Evolutionary conservation across 2,888 invertebrate genomes (phyloP).

Genomic region (Scaptomyza caliginosa): DNA sequence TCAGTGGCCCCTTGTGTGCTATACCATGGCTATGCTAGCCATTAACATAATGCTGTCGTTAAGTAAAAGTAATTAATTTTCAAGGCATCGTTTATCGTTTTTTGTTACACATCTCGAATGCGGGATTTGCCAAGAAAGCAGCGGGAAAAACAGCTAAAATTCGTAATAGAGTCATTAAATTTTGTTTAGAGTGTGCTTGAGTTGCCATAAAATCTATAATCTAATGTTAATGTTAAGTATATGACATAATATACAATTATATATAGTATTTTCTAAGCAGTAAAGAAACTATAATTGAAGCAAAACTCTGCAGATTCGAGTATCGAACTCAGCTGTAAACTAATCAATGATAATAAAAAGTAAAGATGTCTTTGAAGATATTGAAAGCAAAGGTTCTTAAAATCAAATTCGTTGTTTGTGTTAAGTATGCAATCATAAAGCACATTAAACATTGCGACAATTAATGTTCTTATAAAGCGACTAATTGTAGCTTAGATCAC

Average conservation of each 20-base stretch:
- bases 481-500: background rate
- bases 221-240: background rate
- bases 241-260: background rate
- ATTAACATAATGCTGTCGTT: slow-evolving; percentile 55
- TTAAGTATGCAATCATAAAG: background rate
- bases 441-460: background rate
- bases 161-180: slow-evolving; percentile 1
- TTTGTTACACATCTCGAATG: background rate
- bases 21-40: background rate
- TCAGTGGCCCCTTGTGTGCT: slow-evolving; percentile 22
- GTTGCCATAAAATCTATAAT: background rate
- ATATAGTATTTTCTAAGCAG: too few relatives aligned
- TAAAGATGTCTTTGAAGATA: too few relatives aligned
- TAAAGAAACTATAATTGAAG: background rate
- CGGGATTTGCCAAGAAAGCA: slow-evolving; percentile 2
- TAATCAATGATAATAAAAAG: too few relatives aligned
- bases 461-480: background rate
- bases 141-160: slow-evolving; percentile 1
- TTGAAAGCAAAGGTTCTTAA: too few relatives aligned
- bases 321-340: too few relatives aligned
- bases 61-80: slow-evolving; percentile 58
- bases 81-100: slow-evolving; percentile 23
- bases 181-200: slow-evolving; percentile 1
- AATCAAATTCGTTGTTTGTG: too few relatives aligned
- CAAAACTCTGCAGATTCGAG: background rate